phyloP scores from a whole-genome alignment of 2,888 invertebrate species.

The Muschampia plurimacula region DNA sequence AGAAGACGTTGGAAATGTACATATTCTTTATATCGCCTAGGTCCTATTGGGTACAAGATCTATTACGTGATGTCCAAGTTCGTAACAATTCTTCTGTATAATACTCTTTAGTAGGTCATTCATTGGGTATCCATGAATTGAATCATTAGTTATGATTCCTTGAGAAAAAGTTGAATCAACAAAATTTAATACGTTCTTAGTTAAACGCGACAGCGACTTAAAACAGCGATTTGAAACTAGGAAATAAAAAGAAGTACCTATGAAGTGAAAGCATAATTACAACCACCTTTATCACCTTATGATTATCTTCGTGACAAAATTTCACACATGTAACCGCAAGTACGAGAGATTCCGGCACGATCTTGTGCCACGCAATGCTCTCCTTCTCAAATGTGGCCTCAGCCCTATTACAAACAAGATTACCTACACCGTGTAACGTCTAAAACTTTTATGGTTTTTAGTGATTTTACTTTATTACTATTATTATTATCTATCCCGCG shows the following conservation, averaged over 20 bases:
- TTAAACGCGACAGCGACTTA: background rate
- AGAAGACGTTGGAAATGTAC: no score
- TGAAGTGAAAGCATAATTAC: conserved; percentile 22
- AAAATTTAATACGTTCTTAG: background rate
- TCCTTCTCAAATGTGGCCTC: conserved; percentile 56
- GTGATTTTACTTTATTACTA: conserved; percentile 9
- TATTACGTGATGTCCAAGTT: no score
- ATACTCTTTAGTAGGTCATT: no score
- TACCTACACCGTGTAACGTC: conserved; percentile 7
- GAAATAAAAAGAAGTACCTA: background rate
- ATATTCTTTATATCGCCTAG: no score
- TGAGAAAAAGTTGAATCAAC: background rate
- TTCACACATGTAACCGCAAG: conserved; percentile 56
- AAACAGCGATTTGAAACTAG: background rate
- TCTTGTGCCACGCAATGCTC: conserved; percentile 58
- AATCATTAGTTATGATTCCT: background rate
- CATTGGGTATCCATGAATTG: no score
- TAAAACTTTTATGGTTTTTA: conserved; percentile 38
- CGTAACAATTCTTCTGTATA: no score
- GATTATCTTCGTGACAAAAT: conserved; percentile 50
- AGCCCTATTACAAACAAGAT: conserved; percentile 58
- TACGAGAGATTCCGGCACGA: conserved; percentile 63
- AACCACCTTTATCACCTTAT: conserved; percentile 14
- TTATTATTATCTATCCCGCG: background rate
- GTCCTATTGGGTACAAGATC: no score